Percentiles rank a stretch among this genome's conserved stretches.
Conservation (phyloP, 1,140 invertebrate genomes). For the Magallana ariakensis region DNA sequence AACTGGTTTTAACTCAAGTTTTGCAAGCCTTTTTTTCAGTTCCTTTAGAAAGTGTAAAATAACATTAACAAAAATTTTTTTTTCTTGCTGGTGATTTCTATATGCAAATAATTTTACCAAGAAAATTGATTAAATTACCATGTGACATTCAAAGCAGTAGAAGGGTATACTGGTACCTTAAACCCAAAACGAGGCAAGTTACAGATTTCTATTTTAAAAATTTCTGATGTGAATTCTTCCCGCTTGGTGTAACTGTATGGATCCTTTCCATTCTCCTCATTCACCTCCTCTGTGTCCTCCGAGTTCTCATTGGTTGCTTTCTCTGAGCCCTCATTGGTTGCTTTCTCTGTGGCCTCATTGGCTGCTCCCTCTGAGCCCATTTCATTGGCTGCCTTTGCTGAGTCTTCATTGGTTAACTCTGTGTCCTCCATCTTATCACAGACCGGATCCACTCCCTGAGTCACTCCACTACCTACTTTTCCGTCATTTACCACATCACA, state of each 20-base stretch:
- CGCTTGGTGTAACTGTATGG: constrained; percentile 76
- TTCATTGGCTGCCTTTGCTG: neutral
- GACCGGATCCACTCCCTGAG: neutral
- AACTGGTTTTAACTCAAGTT: constrained; percentile 85
- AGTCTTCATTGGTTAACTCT: neutral
- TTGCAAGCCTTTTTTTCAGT: constrained; percentile 88
- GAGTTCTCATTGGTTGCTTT: neutral
- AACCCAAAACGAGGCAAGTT: constrained; percentile 93
- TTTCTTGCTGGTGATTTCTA: no score
- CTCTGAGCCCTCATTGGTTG: neutral
- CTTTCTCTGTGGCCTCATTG: no score
- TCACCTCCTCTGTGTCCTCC: neutral
- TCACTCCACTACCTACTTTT: neutral
- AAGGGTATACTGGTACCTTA: constrained; percentile 81
- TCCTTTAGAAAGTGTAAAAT: constrained; percentile 83
- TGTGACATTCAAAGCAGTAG: neutral
- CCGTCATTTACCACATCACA: no score
- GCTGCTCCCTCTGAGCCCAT: neutral
- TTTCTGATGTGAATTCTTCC: constrained; percentile 93
- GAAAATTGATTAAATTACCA: no score
- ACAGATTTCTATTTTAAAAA: constrained; percentile 93
- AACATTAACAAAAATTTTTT: neutral
- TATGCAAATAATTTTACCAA: no score
- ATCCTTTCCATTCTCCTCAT: constrained; percentile 41
- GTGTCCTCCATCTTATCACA: neutral